These are phyloP conservation scores for Catostomus latipinnis DNA, from an alignment of 2,797 vertebrate genomes.

Conservation along the genomic window DNA sequence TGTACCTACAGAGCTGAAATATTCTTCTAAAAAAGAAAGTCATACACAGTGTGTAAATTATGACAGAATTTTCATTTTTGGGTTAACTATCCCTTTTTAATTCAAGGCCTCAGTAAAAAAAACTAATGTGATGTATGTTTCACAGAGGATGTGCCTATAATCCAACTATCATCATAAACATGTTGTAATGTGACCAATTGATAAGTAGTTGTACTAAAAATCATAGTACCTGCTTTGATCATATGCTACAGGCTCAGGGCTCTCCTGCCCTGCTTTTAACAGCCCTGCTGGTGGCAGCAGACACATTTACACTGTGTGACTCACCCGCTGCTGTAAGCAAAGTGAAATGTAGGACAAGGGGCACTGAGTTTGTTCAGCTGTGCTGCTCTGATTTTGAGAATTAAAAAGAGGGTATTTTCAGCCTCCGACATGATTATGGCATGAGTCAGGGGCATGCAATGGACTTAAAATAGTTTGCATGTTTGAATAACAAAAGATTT, in stretches of 20 bases:
- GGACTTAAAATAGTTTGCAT: slow-evolving; percentile 7
- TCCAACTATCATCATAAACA: not conserved
- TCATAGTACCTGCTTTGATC: not conserved
- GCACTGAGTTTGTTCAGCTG: slow-evolving; percentile 41
- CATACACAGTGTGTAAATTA: no score
- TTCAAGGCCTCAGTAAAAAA: not conserved
- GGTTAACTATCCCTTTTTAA: no score
- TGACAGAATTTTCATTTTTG: no score
- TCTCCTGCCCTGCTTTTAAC: not conserved
- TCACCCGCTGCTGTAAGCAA: not conserved
- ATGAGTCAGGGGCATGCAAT: slow-evolving; percentile 7
- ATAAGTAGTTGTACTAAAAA: not conserved
- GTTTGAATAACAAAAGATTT: not conserved
- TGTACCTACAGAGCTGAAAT: no score
- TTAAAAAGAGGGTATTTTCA: slow-evolving; percentile 23
- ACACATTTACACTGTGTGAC: slow-evolving; percentile 16
- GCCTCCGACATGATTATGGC: slow-evolving; percentile 28
- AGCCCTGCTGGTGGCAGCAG: slow-evolving; percentile 56
- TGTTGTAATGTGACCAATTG: not conserved
- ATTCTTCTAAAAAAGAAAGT: no score
- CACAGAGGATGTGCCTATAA: not conserved
- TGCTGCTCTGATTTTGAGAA: slow-evolving; percentile 22
- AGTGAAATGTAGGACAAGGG: slow-evolving; percentile 33
- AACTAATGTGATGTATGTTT: no score
- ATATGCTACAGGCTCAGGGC: not conserved